phyloP scores from a whole-genome alignment of 2,113 vertebrate species.

The Poeciliopsis occidentalis region DNA sequence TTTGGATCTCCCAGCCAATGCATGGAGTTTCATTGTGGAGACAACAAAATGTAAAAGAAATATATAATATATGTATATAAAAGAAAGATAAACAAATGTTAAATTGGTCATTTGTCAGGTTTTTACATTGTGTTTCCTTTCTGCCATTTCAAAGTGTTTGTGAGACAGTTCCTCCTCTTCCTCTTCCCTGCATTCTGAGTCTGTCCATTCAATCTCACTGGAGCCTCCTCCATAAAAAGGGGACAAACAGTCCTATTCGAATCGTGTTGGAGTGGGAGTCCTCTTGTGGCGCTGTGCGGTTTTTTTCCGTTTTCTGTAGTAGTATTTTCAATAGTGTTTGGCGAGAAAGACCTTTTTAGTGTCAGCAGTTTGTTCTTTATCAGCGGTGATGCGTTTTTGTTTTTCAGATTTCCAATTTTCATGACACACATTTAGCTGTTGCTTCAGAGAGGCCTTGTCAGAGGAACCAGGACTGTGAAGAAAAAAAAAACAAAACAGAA shows the following conservation, averaged over 20 bases:
- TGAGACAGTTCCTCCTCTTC: slow-evolving; percentile 69
- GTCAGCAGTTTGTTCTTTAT: slow-evolving; percentile 74
- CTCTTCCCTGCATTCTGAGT: slow-evolving; percentile 61
- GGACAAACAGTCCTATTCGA: slow-evolving; percentile 49
- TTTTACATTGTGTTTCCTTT: slow-evolving; percentile 66
- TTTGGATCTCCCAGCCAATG: slow-evolving; percentile 74
- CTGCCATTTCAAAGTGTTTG: slow-evolving; percentile 61
- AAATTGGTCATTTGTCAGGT: slow-evolving; percentile 75
- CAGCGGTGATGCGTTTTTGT: slow-evolving; percentile 41
- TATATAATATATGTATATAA: slow-evolving; percentile 33
- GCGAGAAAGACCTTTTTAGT: slow-evolving; percentile 70
- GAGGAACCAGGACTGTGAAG: slow-evolving; percentile 91
- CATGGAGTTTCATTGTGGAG: slow-evolving; percentile 75
- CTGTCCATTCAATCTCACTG: slow-evolving; percentile 67
- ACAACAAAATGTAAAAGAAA: slow-evolving; percentile 62
- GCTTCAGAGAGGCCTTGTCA: slow-evolving; percentile 86
- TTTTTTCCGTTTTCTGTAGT: slow-evolving; percentile 50
- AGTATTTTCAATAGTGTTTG: slow-evolving; percentile 74
- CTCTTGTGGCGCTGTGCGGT: slow-evolving; percentile 37
- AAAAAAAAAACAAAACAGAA: slow-evolving; percentile 30
- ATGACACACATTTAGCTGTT: slow-evolving; percentile 76
- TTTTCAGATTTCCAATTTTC: slow-evolving; percentile 69
- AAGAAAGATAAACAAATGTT: slow-evolving; percentile 59
- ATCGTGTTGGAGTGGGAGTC: slow-evolving; percentile 56
- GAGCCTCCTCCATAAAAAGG: slow-evolving; percentile 57